These are phyloP conservation scores for Mamestra brassicae DNA, from an alignment of 2,888 invertebrate species.

Conservation along the genomic window DNA sequence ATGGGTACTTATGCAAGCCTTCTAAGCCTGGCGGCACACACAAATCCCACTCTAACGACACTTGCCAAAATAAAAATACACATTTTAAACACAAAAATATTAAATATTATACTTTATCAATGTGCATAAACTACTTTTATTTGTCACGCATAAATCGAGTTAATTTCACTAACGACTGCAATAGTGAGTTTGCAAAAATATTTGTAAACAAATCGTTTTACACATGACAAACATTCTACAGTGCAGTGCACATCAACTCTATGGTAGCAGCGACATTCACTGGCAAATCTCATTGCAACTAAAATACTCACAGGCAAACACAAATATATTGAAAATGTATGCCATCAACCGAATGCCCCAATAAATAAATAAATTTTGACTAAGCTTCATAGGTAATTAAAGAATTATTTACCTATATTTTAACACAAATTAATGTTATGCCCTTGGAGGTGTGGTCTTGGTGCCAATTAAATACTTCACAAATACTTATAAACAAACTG, in stretches of 20 bases:
- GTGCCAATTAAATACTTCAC: conserved; percentile 33
- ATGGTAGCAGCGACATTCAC: conserved; percentile 78
- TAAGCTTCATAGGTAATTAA: conserved; percentile 11
- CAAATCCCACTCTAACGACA: conserved; percentile 80
- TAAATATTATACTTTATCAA: conserved; percentile 52
- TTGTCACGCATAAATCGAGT: conserved; percentile 68
- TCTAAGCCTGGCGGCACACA: conserved; percentile 80
- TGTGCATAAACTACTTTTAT: conserved; percentile 68
- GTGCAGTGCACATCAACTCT: conserved; percentile 74
- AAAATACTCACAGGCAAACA: conserved; percentile 75
- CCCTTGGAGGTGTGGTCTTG: conserved; percentile 11
- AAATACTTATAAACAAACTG: conserved; percentile 66
- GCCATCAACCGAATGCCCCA: conserved; percentile 78
- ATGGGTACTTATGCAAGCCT: conserved; percentile 84
- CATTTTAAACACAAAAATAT: conserved; percentile 70
- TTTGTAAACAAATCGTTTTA: conserved; percentile 54
- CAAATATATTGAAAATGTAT: conserved; percentile 60
- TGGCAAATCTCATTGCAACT: conserved; percentile 71
- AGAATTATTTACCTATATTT: conserved; percentile 15
- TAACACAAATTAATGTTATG: conserved; percentile 4
- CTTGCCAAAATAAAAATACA: conserved; percentile 67
- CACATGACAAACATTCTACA: conserved; percentile 76
- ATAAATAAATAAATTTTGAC: conserved; percentile 45
- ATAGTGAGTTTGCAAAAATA: conserved; percentile 10
- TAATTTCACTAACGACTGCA: background rate